Percentiles rank a stretch among this genome's conserved stretches.
Evolutionary conservation across 2,113 vertebrate species (phyloP).

Genomic region (Eublepharis macularius): DNA sequence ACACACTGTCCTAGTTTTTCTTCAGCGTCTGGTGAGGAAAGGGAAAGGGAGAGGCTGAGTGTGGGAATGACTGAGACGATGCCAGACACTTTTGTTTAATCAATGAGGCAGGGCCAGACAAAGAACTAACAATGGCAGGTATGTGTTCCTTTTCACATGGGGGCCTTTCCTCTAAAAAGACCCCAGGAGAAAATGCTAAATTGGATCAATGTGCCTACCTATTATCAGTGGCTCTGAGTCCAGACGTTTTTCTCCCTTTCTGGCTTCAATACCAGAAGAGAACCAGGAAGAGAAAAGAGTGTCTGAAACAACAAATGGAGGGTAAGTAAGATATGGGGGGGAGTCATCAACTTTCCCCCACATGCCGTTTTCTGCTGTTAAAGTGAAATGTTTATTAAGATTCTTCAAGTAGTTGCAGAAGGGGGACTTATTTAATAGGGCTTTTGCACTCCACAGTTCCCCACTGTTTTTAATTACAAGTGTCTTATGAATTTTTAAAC

Average conservation of each 20-base stretch:
- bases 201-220: neutral
- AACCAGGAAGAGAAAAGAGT: neutral
- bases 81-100: neutral
- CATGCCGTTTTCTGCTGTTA: neutral
- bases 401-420: no score
- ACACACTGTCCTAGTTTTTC: neutral
- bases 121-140: neutral
- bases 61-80: neutral
- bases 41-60: neutral
- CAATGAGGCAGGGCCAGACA: neutral
- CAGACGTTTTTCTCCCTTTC: neutral
- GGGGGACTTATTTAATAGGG: no score
- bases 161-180: neutral
- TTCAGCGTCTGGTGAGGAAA: neutral
- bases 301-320: neutral
- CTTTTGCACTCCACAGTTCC: no score
- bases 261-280: neutral
- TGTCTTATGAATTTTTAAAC: no score
- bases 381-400: no score
- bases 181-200: neutral
- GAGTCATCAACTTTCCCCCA: neutral
- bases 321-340: neutral
- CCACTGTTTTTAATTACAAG: no score
- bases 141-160: neutral
- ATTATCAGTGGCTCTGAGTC: neutral